Evolutionary conservation across 2,797 vertebrate genomes (phyloP), one percentile per base, ranked within the genome.

Genomic region (Thamnophis elegans): DNA sequence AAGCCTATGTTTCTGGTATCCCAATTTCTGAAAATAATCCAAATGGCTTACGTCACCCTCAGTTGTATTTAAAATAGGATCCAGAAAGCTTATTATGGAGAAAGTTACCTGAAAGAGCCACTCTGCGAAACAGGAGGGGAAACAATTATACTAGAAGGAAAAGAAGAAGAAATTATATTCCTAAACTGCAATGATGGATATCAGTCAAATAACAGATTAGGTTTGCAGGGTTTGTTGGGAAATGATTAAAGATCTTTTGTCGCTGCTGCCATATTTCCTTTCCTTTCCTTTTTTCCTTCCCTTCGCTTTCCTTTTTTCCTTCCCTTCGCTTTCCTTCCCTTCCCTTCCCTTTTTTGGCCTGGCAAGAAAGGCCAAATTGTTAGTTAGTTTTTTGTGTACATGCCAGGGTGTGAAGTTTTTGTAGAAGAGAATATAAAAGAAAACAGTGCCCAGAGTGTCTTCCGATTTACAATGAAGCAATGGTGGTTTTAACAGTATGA

Each of bases 101-200:
- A 78, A 8, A 22, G 5, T 60, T 9, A 55, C 47, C 42, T 88
- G 0, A 20, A 78, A 42, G 68, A 78, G 18, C 55, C 56, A 0
- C 91, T 89, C 13, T 36, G 0, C 54, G 25, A 32, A 90, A 54
- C 14, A 65, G 28, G 51, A 73, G 6, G 47, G 26, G 6, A 47
- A 58, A 60, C n/a, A 62, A 36, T 32, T 25, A 32, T 62, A 28
- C 14, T 47, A 65, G 28, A 32, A 60, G 32, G 87, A 86, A 18
- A 28, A 28, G 89, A 87, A 54, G 28, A 89, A 51, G 54, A 28
- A 92, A 89, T 86, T 32, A 51, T 22, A 13, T 88, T 88, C 11
- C 0, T 88, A 18, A 62, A 82, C 65, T 92, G 58, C 87, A 78
- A 86, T 94, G 92, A 13, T 62, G 89, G 54, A 92, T 92, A 94